These are phyloP conservation scores for Crossaster papposus DNA, from an alignment of 53 echinoderm and acorn worm genomes.

Conservation along the genomic window DNA sequence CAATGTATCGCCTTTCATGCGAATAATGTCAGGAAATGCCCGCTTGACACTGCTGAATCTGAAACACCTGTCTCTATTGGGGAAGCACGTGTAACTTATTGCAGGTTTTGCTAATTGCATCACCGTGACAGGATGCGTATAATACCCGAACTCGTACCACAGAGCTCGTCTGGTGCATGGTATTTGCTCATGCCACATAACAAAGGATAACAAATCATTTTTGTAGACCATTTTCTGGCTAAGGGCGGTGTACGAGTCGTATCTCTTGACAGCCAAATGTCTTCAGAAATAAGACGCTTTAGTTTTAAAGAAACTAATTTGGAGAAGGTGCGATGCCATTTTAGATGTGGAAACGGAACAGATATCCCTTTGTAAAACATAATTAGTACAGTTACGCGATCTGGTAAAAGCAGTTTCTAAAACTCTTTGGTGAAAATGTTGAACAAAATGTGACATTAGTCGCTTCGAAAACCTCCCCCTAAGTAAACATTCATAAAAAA, in stretches of 20 bases:
- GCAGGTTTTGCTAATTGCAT: slow-evolving; percentile 10
- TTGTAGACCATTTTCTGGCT: background rate
- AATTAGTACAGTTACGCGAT: no score
- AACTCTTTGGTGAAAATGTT: no score
- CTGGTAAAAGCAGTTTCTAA: no score
- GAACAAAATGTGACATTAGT: no score
- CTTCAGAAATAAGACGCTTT: no score
- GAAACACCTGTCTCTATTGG: slow-evolving; percentile 13
- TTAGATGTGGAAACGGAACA: background rate
- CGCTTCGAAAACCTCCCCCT: no score
- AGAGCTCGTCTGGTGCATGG: background rate
- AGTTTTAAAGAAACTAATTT: no score
- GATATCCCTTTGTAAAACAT: no score
- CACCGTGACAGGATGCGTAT: background rate
- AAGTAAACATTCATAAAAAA: no score
- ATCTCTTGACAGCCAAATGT: no score
- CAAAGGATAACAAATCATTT: slow-evolving; percentile 10
- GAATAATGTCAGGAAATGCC: background rate
- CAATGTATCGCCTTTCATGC: slow-evolving; percentile 12
- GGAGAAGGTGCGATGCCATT: background rate
- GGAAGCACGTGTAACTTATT: slow-evolving; percentile 23
- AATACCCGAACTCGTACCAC: background rate
- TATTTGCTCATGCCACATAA: background rate
- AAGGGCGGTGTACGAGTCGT: background rate
- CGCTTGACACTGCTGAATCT: background rate